These are phyloP conservation scores for Hozukius guyotensis DNA, from an alignment of 2,797 vertebrate genomes.

Conservation along the genomic window DNA sequence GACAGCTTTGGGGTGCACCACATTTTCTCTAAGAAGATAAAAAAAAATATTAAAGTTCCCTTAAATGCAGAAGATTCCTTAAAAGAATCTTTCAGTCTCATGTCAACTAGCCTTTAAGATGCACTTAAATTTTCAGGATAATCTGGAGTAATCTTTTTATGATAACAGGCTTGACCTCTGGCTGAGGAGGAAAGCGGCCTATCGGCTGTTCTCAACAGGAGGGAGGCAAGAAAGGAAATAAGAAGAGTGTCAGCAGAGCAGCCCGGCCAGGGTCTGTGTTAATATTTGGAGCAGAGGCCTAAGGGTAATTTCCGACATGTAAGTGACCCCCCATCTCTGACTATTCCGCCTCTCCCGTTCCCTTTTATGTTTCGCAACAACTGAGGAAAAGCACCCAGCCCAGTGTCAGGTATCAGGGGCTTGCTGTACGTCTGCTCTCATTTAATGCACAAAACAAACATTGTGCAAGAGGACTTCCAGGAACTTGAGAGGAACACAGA, in stretches of 20 bases:
- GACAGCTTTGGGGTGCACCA: not conserved
- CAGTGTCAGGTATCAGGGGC: conserved; percentile 57
- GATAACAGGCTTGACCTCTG: conserved; percentile 36
- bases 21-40: not conserved
- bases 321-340: conserved; percentile 15
- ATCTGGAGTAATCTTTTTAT: not conserved
- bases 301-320: conserved; percentile 19
- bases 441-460: conserved; percentile 69
- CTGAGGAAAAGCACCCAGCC: conserved; percentile 39
- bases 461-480: conserved; percentile 76
- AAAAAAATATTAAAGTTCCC: not conserved
- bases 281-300: conserved; percentile 13
- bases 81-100: not conserved
- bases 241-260: not conserved
- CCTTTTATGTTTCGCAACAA: conserved; percentile 58
- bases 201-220: not conserved
- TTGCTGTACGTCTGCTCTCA: conserved; percentile 55
- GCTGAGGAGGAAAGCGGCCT: not conserved
- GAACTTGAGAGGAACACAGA: conserved; percentile 61
- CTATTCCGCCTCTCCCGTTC: conserved; percentile 11
- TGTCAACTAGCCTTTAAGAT: not conserved
- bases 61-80: not conserved
- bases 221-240: not conserved
- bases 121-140: not conserved
- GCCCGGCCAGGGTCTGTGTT: not conserved